phyloP scores from a whole-genome alignment of 1,140 invertebrate species.

The Cotesia typhae region DNA sequence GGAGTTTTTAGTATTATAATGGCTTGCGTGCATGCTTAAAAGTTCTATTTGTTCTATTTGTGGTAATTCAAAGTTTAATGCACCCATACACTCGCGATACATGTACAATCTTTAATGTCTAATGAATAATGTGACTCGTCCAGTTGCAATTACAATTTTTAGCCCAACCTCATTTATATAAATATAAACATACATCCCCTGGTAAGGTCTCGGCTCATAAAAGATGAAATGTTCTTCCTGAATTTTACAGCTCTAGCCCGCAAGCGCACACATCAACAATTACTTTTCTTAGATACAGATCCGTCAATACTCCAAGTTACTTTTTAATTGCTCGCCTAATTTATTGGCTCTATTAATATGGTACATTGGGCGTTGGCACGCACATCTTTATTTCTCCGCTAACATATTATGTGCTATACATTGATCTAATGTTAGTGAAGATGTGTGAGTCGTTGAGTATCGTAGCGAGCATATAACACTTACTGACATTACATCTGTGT shows the following conservation, averaged over 20 bases:
- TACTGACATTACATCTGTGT: slow-evolving; percentile 43
- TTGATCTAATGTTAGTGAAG: too few relatives aligned
- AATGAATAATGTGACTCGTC: not conserved
- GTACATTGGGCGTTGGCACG: slow-evolving; percentile 27
- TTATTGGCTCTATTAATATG: slow-evolving; percentile 8
- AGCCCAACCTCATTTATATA: slow-evolving; percentile 35
- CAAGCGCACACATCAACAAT: not conserved
- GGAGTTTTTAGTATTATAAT: slow-evolving; percentile 61
- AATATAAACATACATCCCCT: slow-evolving; percentile 38
- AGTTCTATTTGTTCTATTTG: slow-evolving; percentile 68
- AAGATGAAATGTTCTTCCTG: slow-evolving; percentile 56
- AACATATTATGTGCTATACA: too few relatives aligned
- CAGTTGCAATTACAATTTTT: slow-evolving; percentile 42
- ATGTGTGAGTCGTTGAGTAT: too few relatives aligned
- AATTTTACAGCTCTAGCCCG: slow-evolving; percentile 29
- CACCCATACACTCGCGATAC: slow-evolving; percentile 46
- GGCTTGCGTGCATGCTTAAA: slow-evolving; percentile 59
- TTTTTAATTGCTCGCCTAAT: slow-evolving; percentile 11
- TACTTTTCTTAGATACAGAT: too few relatives aligned
- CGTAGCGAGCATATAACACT: slow-evolving; percentile 39
- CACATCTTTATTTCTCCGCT: not conserved
- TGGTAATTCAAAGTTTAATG: slow-evolving; percentile 66
- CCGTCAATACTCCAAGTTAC: too few relatives aligned
- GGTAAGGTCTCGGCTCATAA: slow-evolving; percentile 42
- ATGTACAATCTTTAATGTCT: not conserved